Percentiles rank a stretch among this genome's conserved stretches.
Evolutionary conservation across 2,888 invertebrate genomes (phyloP).

Genomic region (Drosophila paracracens): DNA sequence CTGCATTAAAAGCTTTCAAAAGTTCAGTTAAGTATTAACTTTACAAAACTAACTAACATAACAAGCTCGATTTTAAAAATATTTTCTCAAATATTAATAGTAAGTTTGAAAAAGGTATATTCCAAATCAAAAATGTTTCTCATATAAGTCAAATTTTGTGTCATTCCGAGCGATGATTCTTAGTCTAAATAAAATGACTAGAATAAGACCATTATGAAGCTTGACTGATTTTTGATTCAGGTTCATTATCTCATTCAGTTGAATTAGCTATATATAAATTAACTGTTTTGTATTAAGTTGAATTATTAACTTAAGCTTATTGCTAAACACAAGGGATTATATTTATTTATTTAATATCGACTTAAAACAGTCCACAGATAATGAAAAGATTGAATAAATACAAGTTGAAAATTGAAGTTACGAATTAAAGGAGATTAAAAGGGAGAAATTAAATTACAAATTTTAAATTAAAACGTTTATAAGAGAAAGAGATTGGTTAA

Average conservation of each 20-base stretch:
- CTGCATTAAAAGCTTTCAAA: not conserved
- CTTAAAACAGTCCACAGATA: not conserved
- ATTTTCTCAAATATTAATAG: not conserved
- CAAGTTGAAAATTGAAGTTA: not conserved
- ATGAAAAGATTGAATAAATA: not conserved
- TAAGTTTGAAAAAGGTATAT: not conserved
- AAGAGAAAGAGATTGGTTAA: not conserved
- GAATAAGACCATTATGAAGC: not conserved
- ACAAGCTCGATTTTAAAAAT: not conserved
- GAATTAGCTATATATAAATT: not conserved
- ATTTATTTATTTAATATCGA: not conserved
- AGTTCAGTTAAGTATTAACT: not conserved
- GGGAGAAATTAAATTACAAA: not conserved
- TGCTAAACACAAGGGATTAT: not conserved
- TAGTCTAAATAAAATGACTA: not conserved
- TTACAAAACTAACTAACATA: not conserved
- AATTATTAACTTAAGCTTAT: not conserved
- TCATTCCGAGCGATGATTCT: not conserved
- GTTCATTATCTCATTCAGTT: not conserved
- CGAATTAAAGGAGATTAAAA: not conserved
- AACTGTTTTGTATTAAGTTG: not conserved
- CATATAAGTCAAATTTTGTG: not conserved
- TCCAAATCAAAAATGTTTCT: not conserved
- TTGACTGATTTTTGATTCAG: not conserved
- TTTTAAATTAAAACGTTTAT: not conserved